Conservation (phyloP, 2,113 vertebrate genomes). For the Osmerus mordax region DNA sequence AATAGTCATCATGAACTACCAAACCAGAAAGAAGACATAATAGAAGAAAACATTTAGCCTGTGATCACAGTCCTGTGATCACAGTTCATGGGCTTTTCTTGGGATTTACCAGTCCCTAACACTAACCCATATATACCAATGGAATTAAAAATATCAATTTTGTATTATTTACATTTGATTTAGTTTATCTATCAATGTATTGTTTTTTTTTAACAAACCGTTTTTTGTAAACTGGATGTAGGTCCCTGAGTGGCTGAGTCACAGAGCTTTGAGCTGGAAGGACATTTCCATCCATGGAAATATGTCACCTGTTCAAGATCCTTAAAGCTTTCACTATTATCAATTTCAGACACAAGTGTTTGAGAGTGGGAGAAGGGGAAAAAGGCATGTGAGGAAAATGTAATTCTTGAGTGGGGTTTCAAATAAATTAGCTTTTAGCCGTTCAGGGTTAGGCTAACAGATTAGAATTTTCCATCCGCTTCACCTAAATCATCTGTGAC, state of each 20-base stretch:
- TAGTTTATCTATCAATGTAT: background rate
- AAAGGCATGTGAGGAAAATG: conserved; percentile 27
- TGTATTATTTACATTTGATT: background rate
- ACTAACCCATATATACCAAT: too few species aligned
- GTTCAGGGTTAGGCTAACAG: conserved; percentile 71
- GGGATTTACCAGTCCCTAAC: too few species aligned
- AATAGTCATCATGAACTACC: too few species aligned
- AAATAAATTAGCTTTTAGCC: conserved; percentile 70
- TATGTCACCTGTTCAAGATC: background rate
- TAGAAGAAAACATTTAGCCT: too few species aligned
- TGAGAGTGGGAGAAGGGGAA: background rate
- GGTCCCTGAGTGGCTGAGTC: background rate
- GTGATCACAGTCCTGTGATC: too few species aligned
- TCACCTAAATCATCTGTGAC: conserved; percentile 63
- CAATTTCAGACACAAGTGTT: background rate
- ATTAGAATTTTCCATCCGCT: conserved; percentile 70
- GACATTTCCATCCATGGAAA: background rate
- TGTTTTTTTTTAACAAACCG: background rate
- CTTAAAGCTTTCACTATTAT: background rate
- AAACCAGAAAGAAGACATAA: too few species aligned
- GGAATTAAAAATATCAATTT: too few species aligned
- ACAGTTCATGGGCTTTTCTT: too few species aligned
- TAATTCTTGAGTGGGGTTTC: conserved; percentile 60
- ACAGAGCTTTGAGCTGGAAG: background rate
- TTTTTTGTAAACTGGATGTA: background rate